Conservation (phyloP, 2,888 invertebrate genomes). For the Lasioglossum figueresi region DNA sequence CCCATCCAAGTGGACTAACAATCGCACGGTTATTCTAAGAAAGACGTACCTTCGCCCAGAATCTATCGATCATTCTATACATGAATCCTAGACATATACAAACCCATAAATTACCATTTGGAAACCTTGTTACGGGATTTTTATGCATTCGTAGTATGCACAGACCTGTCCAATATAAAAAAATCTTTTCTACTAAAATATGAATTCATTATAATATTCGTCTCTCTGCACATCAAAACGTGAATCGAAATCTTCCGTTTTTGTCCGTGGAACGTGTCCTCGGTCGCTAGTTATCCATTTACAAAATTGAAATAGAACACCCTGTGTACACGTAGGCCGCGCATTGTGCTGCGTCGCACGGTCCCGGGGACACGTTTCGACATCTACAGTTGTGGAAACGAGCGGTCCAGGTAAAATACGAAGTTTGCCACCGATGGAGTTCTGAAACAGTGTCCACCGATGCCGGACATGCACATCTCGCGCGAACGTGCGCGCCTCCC, state of each 20-base stretch:
- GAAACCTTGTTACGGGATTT: too few species aligned
- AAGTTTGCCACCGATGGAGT: slow-evolving; percentile 46
- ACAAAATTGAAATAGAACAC: slow-evolving; percentile 37
- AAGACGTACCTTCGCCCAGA: background rate
- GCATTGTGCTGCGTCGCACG: slow-evolving; percentile 2
- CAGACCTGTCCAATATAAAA: too few species aligned
- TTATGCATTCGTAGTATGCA: too few species aligned
- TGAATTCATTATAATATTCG: background rate
- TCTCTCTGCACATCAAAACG: background rate
- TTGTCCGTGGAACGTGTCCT: background rate
- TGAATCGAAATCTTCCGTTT: background rate
- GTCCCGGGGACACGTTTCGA: slow-evolving; percentile 40
- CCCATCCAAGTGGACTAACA: background rate
- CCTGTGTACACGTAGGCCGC: background rate
- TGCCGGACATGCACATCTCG: slow-evolving; percentile 31
- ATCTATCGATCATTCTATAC: background rate
- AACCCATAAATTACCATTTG: background rate
- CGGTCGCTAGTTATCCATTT: slow-evolving; percentile 28
- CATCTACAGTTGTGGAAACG: slow-evolving; percentile 45
- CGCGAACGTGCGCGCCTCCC: slow-evolving; percentile 16
- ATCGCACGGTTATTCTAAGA: slow-evolving; percentile 17
- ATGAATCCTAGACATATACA: background rate
- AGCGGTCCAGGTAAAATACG: slow-evolving; percentile 44
- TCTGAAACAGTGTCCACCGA: slow-evolving; percentile 40
- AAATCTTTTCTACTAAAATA: too few species aligned